Base-by-base conservation (phyloP, 2,888 invertebrate genomes). In the Caenorhabditis afra region DNA sequence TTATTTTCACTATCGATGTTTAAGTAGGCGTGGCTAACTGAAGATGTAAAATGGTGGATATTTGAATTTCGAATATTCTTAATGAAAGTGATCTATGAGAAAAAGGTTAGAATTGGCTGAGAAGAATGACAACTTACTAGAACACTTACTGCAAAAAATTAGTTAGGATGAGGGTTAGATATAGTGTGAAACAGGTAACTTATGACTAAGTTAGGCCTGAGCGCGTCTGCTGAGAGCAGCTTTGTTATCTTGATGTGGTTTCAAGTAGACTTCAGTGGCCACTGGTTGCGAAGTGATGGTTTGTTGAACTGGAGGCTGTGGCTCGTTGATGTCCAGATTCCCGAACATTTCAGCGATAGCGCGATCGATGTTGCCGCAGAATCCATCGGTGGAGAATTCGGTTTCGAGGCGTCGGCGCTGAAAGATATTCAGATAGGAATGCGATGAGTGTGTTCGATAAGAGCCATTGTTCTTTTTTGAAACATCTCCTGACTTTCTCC, bases 331-430 rank as follows among this genome's bases (percentile, higher is more conserved):
- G 7, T 64, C 73, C 44, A 73, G 12, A 8, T 50, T 62, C 23
- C 76, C 80, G 74, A 90, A 86, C 82, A 89, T 84, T 71, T 86
- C 82, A 20, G 71, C 58, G 37, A 90, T 80, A 5, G 89, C 89
- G 14, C 81, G 80, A 68, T 89, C 89, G 44, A 89, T 87, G 49
- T 87, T 85, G 12, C 73, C 70, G 49, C 89, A 88, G 82, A 89
- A 89, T 10, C 89, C 89, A 18, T 79, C 79, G 18, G 84, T 79
- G 55, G 87, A 88, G 75, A 88, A 89, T 44, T 88, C 84, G 7
- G 81, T 57, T 37, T 86, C 86, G 68, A 89, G 88, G 55, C 89
- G 89, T 35, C 66, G 73, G 29, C 87, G 77, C 89, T 89, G 81
- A 76, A 85, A 68, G 52, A 58, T 58, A 64, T 61, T 52, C n/a